phyloP scores from a whole-genome alignment of 2,113 vertebrate genomes.

The Trinectes maculatus region DNA sequence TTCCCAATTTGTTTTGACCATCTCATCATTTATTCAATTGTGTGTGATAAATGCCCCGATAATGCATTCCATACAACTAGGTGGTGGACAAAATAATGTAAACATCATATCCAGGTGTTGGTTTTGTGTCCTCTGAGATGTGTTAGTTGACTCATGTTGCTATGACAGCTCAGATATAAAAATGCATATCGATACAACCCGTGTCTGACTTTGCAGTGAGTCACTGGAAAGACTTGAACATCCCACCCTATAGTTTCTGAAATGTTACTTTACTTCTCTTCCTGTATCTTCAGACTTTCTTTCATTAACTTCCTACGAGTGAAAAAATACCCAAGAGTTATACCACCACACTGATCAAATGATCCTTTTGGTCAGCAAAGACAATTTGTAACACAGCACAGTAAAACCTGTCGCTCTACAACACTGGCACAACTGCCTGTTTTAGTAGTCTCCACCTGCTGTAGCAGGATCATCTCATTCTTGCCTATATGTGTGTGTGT shows the following conservation, averaged over 20 bases:
- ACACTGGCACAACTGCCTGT: background rate
- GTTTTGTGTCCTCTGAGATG: background rate
- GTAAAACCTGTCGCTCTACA: constrained; percentile 21
- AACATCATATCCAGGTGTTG: background rate
- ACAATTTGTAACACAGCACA: constrained; percentile 13
- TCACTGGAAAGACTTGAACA: constrained; percentile 43
- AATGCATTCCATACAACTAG: background rate
- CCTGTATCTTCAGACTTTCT: constrained; percentile 1
- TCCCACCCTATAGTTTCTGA: constrained; percentile 7
- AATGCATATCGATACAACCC: constrained; percentile 8
- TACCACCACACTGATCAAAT: background rate
- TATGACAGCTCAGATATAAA: background rate
- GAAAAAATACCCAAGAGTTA: background rate
- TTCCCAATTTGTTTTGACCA: too few relatives aligned
- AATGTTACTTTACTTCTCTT: constrained; percentile 28
- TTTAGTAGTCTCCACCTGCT: constrained; percentile 38
- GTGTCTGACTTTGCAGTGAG: constrained; percentile 31
- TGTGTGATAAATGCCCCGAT: background rate
- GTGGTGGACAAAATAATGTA: background rate
- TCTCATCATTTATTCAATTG: too few relatives aligned
- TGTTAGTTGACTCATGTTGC: background rate
- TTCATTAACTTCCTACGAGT: constrained; percentile 26
- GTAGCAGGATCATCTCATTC: constrained; percentile 19
- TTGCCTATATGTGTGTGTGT: too few relatives aligned
- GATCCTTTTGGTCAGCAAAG: constrained; percentile 5